phyloP scores from a whole-genome alignment of 2,113 vertebrate species.

The Lonchura striata region DNA sequence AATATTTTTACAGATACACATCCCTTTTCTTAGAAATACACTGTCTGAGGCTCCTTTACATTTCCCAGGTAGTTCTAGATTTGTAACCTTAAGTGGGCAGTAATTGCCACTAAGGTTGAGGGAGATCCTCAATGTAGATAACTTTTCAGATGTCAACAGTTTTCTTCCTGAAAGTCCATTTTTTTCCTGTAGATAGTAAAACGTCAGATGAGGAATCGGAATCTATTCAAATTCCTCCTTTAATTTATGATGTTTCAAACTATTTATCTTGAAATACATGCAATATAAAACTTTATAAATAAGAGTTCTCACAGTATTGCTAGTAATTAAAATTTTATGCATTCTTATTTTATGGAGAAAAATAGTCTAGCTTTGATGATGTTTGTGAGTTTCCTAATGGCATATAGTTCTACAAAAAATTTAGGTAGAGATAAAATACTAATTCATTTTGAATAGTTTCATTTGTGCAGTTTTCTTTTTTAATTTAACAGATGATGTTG shows the following conservation, averaged over 20 bases:
- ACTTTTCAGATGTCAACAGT: neutral
- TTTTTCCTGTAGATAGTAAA: neutral
- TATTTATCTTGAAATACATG: neutral
- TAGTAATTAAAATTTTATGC: neutral
- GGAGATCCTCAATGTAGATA: neutral
- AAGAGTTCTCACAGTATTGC: neutral
- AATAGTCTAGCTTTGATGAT: neutral
- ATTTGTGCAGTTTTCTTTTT: neutral
- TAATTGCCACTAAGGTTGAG: neutral
- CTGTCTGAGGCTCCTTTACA: neutral
- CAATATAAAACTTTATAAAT: neutral
- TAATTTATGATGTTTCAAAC: neutral
- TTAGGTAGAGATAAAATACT: neutral
- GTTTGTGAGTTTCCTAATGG: neutral
- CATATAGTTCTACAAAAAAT: neutral
- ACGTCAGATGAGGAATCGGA: neutral
- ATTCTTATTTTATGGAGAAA: neutral
- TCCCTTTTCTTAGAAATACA: neutral
- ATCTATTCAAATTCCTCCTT: neutral
- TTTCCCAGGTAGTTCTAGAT: neutral
- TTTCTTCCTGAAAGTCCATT: neutral
- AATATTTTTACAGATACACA: neutral
- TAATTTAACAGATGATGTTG: neutral
- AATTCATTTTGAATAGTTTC: neutral
- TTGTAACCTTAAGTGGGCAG: neutral